phyloP scores from a whole-genome alignment of 1,140 invertebrate genomes.

The Ips nitidus region DNA sequence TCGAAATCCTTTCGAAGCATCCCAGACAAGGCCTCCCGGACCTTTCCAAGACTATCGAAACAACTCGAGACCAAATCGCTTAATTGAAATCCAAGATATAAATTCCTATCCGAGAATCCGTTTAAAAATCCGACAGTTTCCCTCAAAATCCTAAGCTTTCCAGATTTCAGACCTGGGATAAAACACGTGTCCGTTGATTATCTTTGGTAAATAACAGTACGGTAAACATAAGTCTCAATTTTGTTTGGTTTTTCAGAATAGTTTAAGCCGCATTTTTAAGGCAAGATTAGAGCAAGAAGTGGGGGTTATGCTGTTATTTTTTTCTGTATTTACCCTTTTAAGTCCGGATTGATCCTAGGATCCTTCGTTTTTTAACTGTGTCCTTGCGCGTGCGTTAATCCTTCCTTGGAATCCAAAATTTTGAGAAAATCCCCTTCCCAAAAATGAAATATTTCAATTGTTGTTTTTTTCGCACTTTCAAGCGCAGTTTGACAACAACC shows the following conservation, averaged over 20 bases:
- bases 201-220: background rate
- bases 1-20: conserved; percentile 21
- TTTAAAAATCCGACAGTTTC: background rate
- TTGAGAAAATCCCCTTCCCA: background rate
- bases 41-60: conserved; percentile 12
- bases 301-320: background rate
- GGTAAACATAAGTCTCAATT: background rate
- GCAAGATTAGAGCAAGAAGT: conserved; percentile 2
- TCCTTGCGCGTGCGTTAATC: background rate
- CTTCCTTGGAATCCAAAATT: conserved; percentile 1
- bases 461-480: background rate
- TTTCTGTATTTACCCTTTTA: conserved; percentile 18
- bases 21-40: conserved; percentile 26
- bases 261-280: background rate
- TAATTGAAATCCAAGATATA: background rate
- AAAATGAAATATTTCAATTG: conserved; percentile 3
- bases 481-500: background rate
- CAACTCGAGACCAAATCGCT: conserved; percentile 2
- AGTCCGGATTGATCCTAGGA: conserved; percentile 11
- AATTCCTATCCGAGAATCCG: conserved; percentile 4
- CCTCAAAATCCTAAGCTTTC: conserved; percentile 23
- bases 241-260: background rate
- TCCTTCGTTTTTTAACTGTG: conserved; percentile 9
- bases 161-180: conserved; percentile 32
- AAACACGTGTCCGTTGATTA: conserved; percentile 12